Evolutionary conservation across 2,797 vertebrate genomes (phyloP), one percentile per base, ranked within the genome.

Genomic region (Morelia viridis): DNA sequence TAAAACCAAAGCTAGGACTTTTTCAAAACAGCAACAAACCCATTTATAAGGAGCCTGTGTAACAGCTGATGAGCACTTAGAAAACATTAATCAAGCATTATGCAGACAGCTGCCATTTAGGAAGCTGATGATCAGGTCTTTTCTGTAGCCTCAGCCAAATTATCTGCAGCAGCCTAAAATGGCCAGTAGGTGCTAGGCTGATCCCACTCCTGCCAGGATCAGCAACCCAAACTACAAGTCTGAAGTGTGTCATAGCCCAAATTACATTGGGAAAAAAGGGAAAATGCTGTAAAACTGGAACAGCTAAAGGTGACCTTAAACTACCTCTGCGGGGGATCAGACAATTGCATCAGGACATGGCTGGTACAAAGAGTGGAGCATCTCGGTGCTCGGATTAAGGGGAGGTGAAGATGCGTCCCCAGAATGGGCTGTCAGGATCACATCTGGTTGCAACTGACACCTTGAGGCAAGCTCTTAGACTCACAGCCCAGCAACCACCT

Each of bases 401-500:
- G 71, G 19, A 80, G 41, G 19, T 11, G 71, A 80, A 8, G 71
- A 46, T 46, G 35, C 71, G 1, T 24, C 19, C 9, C 41, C 35
- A 46, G 35, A 4, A 0, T 0, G 4, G 53, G 0, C 0, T 0
- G 68, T 31, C n/a, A 19, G 24, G 62, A n/a, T 50, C 22, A 35
- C 31, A 60, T 62, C 28, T 84, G 61, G 68, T 88, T 88, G 92
- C 60, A 0, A 11, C 0, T 5, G 41, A 71, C 83, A 26, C 68
- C 58, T 93, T 87, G 92, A 92, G 68, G 15, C 68, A 76, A 17
- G 2, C 68, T 41, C 17, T 22, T 41, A 46, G 35, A 41, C 17
- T 28, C 9, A 0, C 8, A 50, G 50, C 60, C 83, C 65, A 91
- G 86, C 91, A 58, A 90, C 94, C 93, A 93, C 93, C 95, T 94